Evolutionary conservation across 2,888 invertebrate genomes (phyloP), one percentile per base, ranked within the genome.

Genomic region (Protophormia terraenovae): DNA sequence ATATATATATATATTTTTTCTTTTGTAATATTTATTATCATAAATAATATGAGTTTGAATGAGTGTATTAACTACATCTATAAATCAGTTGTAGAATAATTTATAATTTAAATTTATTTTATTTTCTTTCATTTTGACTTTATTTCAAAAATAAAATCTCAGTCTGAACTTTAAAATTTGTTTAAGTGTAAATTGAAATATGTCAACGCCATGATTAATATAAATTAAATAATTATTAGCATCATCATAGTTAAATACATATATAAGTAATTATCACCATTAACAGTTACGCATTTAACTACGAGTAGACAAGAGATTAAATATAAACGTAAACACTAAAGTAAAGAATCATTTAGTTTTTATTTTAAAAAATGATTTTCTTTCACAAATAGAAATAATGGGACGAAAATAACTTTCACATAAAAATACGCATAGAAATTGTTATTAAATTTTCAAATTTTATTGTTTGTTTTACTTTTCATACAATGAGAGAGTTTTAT

Each of bases 351-450:
- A 5, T 27, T 47, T 19, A 12, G 1, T 29, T 16, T 16, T 14
- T 53, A 53, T 27, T 58, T 16, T 14, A n/a, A 5, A 1, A 19
- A 19, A 62, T 22, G 12, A 27, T 55, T 55, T 35, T 55, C 53
- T 55, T 55, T 27, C 41, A 22, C 41, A 1, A 38, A 19, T 19
- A 67, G 45, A 29, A 29, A 32, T 7, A 16, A 29, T 2, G 27
- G 35, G 53, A 24, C 5, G 22, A 53, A 69, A 69, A 35, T 29
- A 50, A 53, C 69, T 69, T 69, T 69, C 69, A 35, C 53, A 69
- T 10, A 53, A 0, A 35, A 22, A 35, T 47, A 29, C 29, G 32
- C 6, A 35, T 19, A 32, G 35, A 22, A 22, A 16, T 38, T 7
- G 45, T 66, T 66, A 66, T 45, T 27, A 66, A 66, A 66, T 66